Conservation (phyloP, 1,140 invertebrate species). For the Telenomus remus region DNA sequence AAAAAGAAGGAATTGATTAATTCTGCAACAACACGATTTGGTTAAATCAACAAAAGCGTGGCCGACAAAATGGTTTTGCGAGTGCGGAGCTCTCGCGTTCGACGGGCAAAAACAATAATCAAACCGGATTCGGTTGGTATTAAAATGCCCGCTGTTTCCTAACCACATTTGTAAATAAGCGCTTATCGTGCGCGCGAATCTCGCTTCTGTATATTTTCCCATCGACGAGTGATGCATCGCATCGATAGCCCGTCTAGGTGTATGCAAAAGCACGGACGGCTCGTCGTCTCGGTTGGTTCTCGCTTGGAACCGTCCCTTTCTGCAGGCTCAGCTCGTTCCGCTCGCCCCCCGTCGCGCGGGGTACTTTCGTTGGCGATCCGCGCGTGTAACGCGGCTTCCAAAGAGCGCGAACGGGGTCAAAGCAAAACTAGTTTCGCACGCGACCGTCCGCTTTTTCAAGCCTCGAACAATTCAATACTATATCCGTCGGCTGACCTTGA, state of each 20-base stretch:
- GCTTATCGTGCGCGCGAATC: slow-evolving; percentile 49
- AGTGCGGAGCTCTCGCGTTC: slow-evolving; percentile 8
- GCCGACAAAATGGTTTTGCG: slow-evolving; percentile 19
- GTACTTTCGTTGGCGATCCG: slow-evolving; percentile 28
- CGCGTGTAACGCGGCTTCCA: slow-evolving; percentile 24
- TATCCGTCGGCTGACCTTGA: no score
- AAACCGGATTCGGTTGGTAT: slow-evolving; percentile 54
- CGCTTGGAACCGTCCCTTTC: slow-evolving; percentile 18
- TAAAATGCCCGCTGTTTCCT: slow-evolving; percentile 46
- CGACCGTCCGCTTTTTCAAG: slow-evolving; percentile 40
- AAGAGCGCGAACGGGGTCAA: slow-evolving; percentile 42
- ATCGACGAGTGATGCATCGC: slow-evolving; percentile 55
- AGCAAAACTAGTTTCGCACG: slow-evolving; percentile 57
- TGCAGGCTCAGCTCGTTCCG: slow-evolving; percentile 8
- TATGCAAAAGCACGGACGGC: slow-evolving; percentile 49
- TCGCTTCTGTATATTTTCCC: slow-evolving; percentile 56
- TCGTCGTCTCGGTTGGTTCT: slow-evolving; percentile 34
- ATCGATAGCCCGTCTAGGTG: slow-evolving; percentile 49
- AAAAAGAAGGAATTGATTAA: slow-evolving; percentile 14
- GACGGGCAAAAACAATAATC: slow-evolving; percentile 45
- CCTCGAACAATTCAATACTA: slow-evolving; percentile 8
- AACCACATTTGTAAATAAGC: slow-evolving; percentile 54
- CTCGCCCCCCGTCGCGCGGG: slow-evolving; percentile 23
- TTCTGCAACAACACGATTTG: slow-evolving; percentile 27
- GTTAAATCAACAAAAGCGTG: slow-evolving; percentile 26